A percentile compares a stretch with the other conserved stretches of the same genome.
These are phyloP conservation scores for Galbula dea DNA, from an alignment of 2,113 vertebrate species.

Conservation along the genomic window DNA sequence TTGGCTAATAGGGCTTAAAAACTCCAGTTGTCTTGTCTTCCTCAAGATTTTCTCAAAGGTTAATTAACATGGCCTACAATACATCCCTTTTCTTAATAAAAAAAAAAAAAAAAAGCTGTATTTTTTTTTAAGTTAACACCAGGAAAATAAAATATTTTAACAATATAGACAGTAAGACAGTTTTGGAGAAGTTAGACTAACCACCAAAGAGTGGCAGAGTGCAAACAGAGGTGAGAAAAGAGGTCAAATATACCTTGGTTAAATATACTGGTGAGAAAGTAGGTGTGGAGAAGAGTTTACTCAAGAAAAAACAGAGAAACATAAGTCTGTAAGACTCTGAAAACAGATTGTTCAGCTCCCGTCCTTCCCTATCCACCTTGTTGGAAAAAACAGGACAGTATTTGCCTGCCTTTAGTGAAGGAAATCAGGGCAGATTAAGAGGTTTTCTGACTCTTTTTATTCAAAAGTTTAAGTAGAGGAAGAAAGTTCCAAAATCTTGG, in stretches of 20 bases:
- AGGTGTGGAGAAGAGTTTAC: neutral
- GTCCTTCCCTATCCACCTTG: neutral
- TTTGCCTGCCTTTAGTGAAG: neutral
- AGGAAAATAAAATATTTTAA: conserved; percentile 3
- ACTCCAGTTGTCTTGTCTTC: neutral
- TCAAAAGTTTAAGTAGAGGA: neutral
- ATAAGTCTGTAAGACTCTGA: neutral
- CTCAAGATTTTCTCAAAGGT: neutral
- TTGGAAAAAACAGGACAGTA: neutral
- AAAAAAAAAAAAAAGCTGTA: neutral
- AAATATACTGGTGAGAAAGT: neutral
- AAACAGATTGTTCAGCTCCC: neutral
- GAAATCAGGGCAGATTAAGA: neutral
- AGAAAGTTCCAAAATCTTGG: neutral
- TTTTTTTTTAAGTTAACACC: neutral
- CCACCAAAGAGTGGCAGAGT: neutral
- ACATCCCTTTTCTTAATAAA: neutral
- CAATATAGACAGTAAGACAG: neutral
- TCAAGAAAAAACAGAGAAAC: neutral
- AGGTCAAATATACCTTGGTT: neutral
- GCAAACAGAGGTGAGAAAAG: neutral
- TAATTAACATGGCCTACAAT: neutral
- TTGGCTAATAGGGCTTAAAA: neutral
- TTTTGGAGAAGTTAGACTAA: conserved; percentile 37
- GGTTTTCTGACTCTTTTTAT: neutral